These are phyloP conservation scores for Acrobasis repandana DNA, from an alignment of 2,888 invertebrate species.

Conservation along the genomic window DNA sequence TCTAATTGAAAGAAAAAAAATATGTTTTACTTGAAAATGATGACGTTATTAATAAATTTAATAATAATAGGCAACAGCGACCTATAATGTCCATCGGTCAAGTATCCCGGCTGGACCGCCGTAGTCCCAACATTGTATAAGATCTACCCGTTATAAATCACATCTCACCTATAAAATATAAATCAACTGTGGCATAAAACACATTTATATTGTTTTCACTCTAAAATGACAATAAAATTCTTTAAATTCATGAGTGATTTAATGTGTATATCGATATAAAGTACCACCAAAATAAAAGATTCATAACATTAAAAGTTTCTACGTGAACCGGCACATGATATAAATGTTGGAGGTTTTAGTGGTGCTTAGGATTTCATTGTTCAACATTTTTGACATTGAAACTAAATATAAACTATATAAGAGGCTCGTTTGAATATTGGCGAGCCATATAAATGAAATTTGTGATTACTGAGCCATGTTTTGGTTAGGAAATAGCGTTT, in stretches of 20 bases:
- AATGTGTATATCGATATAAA: slow-evolving; percentile 63
- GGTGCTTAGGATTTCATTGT: slow-evolving; percentile 50
- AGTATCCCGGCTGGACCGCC: slow-evolving; percentile 30
- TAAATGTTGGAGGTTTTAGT: slow-evolving; percentile 58
- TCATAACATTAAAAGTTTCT: slow-evolving; percentile 32
- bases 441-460: not conserved
- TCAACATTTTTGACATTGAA: slow-evolving; percentile 13
- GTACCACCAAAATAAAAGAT: slow-evolving; percentile 48
- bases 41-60: not conserved
- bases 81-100: not conserved
- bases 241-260: slow-evolving; percentile 79
- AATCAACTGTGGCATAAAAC: slow-evolving; percentile 77
- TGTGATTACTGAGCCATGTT: not conserved
- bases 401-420: slow-evolving; percentile 10
- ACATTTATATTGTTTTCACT: slow-evolving; percentile 82
- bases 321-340: slow-evolving; percentile 48
- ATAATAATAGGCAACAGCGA: slow-evolving; percentile 2
- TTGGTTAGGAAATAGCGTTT: no score
- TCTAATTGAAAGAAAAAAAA: not conserved
- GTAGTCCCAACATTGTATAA: slow-evolving; percentile 66
- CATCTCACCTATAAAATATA: slow-evolving; percentile 78
- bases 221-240: slow-evolving; percentile 76
- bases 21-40: not conserved
- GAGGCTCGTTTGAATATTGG: not conserved
- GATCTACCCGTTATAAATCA: slow-evolving; percentile 73